Evolutionary conservation across 2,888 invertebrate species (phyloP), one percentile per base, ranked within the genome.

Genomic region (Dicyrtomina minuta): DNA sequence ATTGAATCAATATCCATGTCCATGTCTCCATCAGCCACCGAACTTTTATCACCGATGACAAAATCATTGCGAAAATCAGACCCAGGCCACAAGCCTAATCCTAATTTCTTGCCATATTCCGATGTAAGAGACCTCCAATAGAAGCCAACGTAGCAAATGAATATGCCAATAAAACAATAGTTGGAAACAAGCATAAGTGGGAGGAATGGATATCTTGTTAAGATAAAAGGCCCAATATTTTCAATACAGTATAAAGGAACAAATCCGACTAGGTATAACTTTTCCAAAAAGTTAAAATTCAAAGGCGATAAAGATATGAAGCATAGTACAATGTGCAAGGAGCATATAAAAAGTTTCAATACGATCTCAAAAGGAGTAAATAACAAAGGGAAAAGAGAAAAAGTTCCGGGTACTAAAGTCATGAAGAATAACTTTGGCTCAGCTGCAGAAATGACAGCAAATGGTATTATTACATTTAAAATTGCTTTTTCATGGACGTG

Each of bases 401-500:
- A 93, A 79, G 93, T 90, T 0, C 95, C 96, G n/a, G 79, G 49
- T 0, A 91, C 86, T 15, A 89, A 87, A 51, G 91, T 88, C 60
- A 96, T 80, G 44, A 96, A 58, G 65, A 69, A 77, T n/a, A 74
- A 15, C 39, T 70, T 74, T 24, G 73, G 75, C 41, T 76, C 64
- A 3, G 70, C 39, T 10, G 33, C 22, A 1, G 74, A 65, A 17
- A 77, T 41, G n/a, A 77, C 66, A 4, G 73, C 90, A 70, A 98
- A 81, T 3, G 98, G 98, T 80, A 99, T 88, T 51, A 94, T 86
- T 41, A 92, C 88, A 85, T 99, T 88, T 20, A 99, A 84, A 79
- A 99, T 91, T 0, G 99, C 99, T 83, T 99, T 99, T 81, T 99
- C 99, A 80, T 99, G 99, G 1, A 99, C 99, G 83, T 99, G 99